Evolutionary conservation across 2,888 invertebrate genomes (phyloP).

Genomic region (Laspeyria flexula): DNA sequence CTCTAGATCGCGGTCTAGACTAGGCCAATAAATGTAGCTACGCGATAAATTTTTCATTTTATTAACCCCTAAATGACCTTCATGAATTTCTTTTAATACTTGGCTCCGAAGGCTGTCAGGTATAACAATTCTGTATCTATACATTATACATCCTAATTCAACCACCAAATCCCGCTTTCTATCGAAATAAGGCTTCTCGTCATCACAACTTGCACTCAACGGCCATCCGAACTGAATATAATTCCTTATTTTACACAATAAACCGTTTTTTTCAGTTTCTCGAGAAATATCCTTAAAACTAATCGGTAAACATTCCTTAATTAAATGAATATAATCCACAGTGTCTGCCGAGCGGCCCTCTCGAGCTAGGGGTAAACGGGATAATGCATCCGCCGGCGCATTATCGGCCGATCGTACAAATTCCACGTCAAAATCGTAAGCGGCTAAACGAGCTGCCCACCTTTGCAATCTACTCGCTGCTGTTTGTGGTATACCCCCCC

Average conservation of each 20-base stretch:
- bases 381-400: slow-evolving; percentile 8
- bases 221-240: slow-evolving; percentile 8
- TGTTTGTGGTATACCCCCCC: slow-evolving; percentile 6
- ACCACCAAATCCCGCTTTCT: slow-evolving; percentile 14
- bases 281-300: background rate
- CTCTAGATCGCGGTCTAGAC: slow-evolving; percentile 36
- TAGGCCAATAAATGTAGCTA: slow-evolving; percentile 38
- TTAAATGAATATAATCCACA: background rate
- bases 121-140: slow-evolving; percentile 21
- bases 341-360: background rate
- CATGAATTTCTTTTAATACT: slow-evolving; percentile 14
- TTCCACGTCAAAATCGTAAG: slow-evolving; percentile 4
- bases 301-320: background rate
- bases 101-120: slow-evolving; percentile 2
- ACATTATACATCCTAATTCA: slow-evolving; percentile 22
- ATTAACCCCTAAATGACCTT: slow-evolving; percentile 32
- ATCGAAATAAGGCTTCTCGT: slow-evolving; percentile 12
- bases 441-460: slow-evolving; percentile 7
- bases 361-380: slow-evolving; percentile 4
- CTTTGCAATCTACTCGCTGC: slow-evolving; percentile 13
- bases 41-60: slow-evolving; percentile 37
- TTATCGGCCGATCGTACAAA: background rate
- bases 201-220: background rate
- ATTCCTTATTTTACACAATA: slow-evolving; percentile 3
- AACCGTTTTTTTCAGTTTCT: background rate